Evolutionary conservation across 2,888 invertebrate genomes (phyloP), one percentile per base, ranked within the genome.

Genomic region (Eumacrocentrus americanus): DNA sequence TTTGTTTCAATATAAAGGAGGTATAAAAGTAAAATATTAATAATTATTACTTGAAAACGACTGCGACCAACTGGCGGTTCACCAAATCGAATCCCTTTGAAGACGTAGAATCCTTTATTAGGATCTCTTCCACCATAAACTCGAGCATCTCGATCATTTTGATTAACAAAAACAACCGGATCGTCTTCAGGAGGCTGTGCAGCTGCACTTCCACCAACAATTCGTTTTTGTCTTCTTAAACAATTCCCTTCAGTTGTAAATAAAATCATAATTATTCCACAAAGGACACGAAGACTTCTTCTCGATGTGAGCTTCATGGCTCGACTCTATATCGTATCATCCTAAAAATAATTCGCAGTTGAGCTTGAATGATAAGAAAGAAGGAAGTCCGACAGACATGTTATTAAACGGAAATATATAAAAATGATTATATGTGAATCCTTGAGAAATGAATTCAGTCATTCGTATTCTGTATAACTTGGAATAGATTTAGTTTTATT

Each of bases 71-170:
- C 76, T 0, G 89, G 89, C 0, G 88, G 82, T 62, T 86, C 80
- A 0, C 86, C 89, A 72, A 85, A 92, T 78, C 89, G 85, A 64
- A 93, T 85, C 1, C 92, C 92, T 60, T 86, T 84, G 72, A 92
- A 92, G 20, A 86, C 86, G 67, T 91, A 91, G 73, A 89, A 87
- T 65, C 86, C 86, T 2, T 83, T 84, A 1, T 79, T 80, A 6
- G 83, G 80, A 73, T 90, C 87, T 67, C 87, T 84, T 58, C 83
- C 78, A 12, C 91, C 91, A 70, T 86, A 85, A 23, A 90, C 78
- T 23, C 88, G 83, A 0, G 89, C 87, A 68, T 87, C 85, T 42
- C 83, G 84, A 38, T 87, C 87, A 58, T 86, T 84, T 67, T 85
- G 85, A 67, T 87, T 85, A 0, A 88, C 83, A 73, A 88, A 89